Conservation (phyloP, 2,113 vertebrate genomes). For the Microtus richardsoni region DNA sequence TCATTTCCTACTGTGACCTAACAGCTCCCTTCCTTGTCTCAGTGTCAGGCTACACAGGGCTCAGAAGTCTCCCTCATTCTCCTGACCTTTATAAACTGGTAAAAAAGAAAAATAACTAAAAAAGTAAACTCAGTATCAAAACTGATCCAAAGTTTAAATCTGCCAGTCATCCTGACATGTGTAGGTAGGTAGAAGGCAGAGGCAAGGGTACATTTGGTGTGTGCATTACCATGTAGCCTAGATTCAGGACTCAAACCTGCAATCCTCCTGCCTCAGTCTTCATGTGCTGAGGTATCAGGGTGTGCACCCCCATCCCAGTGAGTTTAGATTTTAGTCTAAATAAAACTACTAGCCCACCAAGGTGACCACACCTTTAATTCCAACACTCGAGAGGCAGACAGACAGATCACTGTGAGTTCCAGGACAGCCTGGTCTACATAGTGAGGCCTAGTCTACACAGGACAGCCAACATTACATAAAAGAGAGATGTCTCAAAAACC, state of each 20-base stretch:
- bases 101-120: constrained; percentile 11
- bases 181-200: background rate
- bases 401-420: background rate
- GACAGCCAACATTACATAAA: background rate
- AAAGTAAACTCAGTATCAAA: background rate
- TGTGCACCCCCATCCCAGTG: background rate
- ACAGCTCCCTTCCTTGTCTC: background rate
- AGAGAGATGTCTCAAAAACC: background rate
- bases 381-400: background rate
- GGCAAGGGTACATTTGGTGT: no score
- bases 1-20: background rate
- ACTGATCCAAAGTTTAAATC: constrained; percentile 10
- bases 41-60: background rate
- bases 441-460: background rate
- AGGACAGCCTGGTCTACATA: no score
- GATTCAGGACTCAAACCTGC: background rate
- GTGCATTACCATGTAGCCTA: background rate
- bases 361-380: background rate
- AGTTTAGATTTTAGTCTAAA: background rate
- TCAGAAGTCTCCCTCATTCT: background rate
- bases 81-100: background rate
- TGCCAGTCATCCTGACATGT: background rate
- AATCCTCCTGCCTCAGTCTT: background rate
- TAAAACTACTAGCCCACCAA: background rate
- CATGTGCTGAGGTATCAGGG: background rate